Conservation (phyloP, 2,797 vertebrate species). For the Nyctalus aviator region DNA sequence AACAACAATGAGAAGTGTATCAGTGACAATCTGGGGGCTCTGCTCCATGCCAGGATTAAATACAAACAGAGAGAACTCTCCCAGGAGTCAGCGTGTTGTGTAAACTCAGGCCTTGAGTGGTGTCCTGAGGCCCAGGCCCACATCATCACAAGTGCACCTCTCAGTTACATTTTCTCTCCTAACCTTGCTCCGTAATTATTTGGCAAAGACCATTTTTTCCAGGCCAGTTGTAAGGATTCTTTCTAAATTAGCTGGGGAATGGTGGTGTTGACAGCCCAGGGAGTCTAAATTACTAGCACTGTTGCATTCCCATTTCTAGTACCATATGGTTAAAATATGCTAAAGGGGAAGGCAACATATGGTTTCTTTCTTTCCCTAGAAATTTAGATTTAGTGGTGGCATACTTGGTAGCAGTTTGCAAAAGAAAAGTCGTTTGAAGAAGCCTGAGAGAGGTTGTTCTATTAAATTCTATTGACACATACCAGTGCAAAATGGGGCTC, state of each 20-base stretch:
- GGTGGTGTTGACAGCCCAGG: neutral
- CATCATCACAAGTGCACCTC: neutral
- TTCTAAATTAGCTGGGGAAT: conserved; percentile 64
- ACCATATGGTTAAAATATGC: conserved; percentile 79
- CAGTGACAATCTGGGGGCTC: neutral
- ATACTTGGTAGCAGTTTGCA: conserved; percentile 71
- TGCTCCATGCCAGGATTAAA: neutral
- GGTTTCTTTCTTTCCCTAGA: conserved; percentile 77
- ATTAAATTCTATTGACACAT: conserved; percentile 59
- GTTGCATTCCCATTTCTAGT: conserved; percentile 55
- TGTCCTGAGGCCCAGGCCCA: neutral
- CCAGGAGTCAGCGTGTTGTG: neutral
- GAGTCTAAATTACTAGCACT: conserved; percentile 72
- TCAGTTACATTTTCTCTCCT: conserved; percentile 6
- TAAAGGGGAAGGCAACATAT: conserved; percentile 69
- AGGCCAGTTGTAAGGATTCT: conserved; percentile 40
- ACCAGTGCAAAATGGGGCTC: conserved; percentile 19
- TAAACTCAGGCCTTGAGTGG: neutral
- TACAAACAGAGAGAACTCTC: neutral
- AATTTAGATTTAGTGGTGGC: conserved; percentile 69
- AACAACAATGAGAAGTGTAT: neutral
- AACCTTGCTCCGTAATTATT: neutral
- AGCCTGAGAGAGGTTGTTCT: conserved; percentile 45
- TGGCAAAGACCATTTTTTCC: conserved; percentile 67
- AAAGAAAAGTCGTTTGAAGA: conserved; percentile 46